Conservation (phyloP, 2,888 invertebrate species). For the Aphrophora alni region DNA sequence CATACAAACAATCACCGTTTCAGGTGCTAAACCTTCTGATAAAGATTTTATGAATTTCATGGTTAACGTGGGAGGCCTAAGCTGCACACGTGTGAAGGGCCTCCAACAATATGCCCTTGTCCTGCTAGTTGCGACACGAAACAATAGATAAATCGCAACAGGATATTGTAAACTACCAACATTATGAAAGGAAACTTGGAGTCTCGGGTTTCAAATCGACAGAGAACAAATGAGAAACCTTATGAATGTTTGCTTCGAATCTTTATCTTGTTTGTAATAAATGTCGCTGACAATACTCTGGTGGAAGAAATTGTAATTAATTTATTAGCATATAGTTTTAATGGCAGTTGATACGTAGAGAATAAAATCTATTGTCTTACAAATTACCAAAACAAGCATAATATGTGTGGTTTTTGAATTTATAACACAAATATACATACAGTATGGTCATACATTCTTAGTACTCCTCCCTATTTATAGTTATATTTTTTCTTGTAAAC, state of each 20-base stretch:
- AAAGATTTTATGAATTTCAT: not conserved
- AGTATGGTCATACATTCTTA: no score
- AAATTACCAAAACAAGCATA: no score
- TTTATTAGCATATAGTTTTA: no score
- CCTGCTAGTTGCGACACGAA: not conserved
- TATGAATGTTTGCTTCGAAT: not conserved
- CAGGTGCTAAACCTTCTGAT: not conserved
- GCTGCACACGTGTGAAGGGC: not conserved
- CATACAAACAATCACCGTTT: no score
- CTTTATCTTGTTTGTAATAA: not conserved
- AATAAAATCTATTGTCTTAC: no score
- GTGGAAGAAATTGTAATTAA: not conserved
- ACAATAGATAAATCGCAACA: not conserved
- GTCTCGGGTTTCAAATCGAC: not conserved
- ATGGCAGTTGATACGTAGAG: no score
- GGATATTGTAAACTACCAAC: not conserved
- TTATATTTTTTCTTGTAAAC: no score
- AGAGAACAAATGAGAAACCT: not conserved
- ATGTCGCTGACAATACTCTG: not conserved
- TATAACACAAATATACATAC: no score
- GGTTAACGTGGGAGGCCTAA: not conserved
- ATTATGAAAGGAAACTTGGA: not conserved
- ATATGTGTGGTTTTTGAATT: no score
- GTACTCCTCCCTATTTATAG: no score
- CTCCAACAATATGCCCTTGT: not conserved